Base-by-base conservation (phyloP, 2,888 invertebrate genomes). In the Chrysotoxum bicinctum region DNA sequence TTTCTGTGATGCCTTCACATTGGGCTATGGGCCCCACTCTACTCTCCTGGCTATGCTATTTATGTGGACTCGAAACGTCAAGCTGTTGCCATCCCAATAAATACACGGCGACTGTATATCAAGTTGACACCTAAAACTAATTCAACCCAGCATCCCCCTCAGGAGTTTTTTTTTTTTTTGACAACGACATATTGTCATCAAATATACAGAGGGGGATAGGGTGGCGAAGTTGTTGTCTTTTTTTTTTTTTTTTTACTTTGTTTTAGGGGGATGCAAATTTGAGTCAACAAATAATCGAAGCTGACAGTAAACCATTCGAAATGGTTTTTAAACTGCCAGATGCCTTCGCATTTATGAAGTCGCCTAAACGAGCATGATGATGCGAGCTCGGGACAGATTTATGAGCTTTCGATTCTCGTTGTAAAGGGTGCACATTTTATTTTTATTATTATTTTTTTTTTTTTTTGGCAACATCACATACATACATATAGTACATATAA, bases 101-200 rank as follows among this genome's bases (percentile, higher is more conserved):
- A 85, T 73, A 76, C 85, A 80, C 80, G 85, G 68, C 32, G 77
- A 69, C 76, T 64, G 85, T 85, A 85, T 77, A 85, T 85, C 85
- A 85, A 76, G 76, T 77, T 85, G 85, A 85, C 85, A 85, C 85
- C 85, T 85, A 85, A 80, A 85, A 85, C 85, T 85, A 85, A 85
- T 81, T 81, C 84, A 76, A 68, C 62, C 54, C 75, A 66, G 66
- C 66, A 66, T 64, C 58, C 56, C 35, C 66, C 54, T 45, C 66
- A 45, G 58, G 79, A 58, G 52, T 23, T 30, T 45, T 30, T 45
- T 45, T 58, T 56, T 50, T 52, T 56, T 37, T 64, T 50, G 10
- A 54, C 14, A 58, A 60, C 70, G 30, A 56, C 79, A 79, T 79
- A 79, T 75, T 79, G 75, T 40, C 70, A 76, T 60, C 66, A 64